phyloP scores from a whole-genome alignment of 2,888 invertebrate species.

The Plutella xylostella region DNA sequence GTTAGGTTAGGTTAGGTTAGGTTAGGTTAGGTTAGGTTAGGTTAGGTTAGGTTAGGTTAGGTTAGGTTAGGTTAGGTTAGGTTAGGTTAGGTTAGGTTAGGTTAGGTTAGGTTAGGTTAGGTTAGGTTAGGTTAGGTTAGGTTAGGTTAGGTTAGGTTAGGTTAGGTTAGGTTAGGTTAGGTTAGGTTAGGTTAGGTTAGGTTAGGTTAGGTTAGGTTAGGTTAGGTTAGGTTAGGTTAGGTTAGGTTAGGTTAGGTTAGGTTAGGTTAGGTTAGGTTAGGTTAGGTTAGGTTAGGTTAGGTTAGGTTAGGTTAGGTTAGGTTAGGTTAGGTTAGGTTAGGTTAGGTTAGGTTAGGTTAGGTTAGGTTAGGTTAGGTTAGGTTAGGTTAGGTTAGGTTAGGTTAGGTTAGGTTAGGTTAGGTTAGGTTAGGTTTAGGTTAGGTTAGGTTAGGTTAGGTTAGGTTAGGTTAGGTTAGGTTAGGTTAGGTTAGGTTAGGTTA shows the following conservation, averaged over 20 bases:
- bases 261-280: slow-evolving; percentile 8
- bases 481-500: slow-evolving; percentile 10
- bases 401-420: slow-evolving; percentile 6
- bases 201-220: slow-evolving; percentile 11
- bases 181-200: slow-evolving; percentile 11
- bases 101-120: slow-evolving; percentile 12
- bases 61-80: slow-evolving; percentile 12
- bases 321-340: slow-evolving; percentile 7
- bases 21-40: slow-evolving; percentile 11
- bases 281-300: slow-evolving; percentile 11
- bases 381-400: slow-evolving; percentile 8
- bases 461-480: slow-evolving; percentile 7
- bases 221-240: slow-evolving; percentile 11
- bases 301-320: slow-evolving; percentile 4
- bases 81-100: slow-evolving; percentile 12
- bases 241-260: slow-evolving; percentile 10
- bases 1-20: slow-evolving; percentile 10
- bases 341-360: slow-evolving; percentile 5
- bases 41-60: slow-evolving; percentile 11
- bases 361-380: slow-evolving; percentile 3
- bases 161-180: slow-evolving; percentile 11
- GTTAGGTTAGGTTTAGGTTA: too few relatives aligned
- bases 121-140: slow-evolving; percentile 11
- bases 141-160: slow-evolving; percentile 11
- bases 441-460: slow-evolving; percentile 5